phyloP scores from a whole-genome alignment of 2,888 invertebrate species.

The Drosophila sordidula region DNA sequence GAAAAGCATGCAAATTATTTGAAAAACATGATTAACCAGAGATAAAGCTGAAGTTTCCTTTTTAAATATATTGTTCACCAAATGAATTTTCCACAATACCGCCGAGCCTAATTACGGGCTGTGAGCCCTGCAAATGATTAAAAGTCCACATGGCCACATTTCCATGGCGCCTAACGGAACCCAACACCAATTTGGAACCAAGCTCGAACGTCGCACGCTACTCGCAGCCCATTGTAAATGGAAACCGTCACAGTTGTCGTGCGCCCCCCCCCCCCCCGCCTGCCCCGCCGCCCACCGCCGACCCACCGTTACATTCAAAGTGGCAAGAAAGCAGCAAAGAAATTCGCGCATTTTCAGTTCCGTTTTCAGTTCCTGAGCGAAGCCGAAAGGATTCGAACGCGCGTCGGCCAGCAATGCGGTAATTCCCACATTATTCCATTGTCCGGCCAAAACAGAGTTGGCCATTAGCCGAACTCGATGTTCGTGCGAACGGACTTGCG shows the following conservation, averaged over 20 bases:
- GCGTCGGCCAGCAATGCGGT: slow-evolving; percentile 66
- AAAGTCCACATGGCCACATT: slow-evolving; percentile 61
- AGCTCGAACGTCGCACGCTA: slow-evolving; percentile 64
- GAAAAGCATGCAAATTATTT: too few species aligned
- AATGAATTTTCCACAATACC: not conserved
- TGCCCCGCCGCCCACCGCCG: slow-evolving; percentile 3
- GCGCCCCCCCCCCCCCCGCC: slow-evolving; percentile 12
- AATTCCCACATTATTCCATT: slow-evolving; percentile 40
- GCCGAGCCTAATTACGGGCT: slow-evolving; percentile 22
- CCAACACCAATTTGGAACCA: slow-evolving; percentile 73
- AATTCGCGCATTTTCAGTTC: slow-evolving; percentile 80
- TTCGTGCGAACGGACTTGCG: slow-evolving; percentile 3
- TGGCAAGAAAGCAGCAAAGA: slow-evolving; percentile 70
- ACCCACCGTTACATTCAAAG: slow-evolving; percentile 64
- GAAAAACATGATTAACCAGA: too few species aligned
- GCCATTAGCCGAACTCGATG: not conserved
- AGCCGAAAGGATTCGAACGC: slow-evolving; percentile 84
- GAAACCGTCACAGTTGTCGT: slow-evolving; percentile 77
- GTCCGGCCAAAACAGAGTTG: slow-evolving; percentile 8
- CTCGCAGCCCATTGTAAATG: slow-evolving; percentile 67
- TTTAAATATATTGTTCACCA: not conserved
- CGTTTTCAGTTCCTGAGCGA: slow-evolving; percentile 83
- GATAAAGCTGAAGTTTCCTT: not conserved
- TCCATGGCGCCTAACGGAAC: slow-evolving; percentile 68
- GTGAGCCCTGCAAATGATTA: slow-evolving; percentile 51